Conservation (phyloP, 2,888 invertebrate species). For the Cryptus armator region DNA sequence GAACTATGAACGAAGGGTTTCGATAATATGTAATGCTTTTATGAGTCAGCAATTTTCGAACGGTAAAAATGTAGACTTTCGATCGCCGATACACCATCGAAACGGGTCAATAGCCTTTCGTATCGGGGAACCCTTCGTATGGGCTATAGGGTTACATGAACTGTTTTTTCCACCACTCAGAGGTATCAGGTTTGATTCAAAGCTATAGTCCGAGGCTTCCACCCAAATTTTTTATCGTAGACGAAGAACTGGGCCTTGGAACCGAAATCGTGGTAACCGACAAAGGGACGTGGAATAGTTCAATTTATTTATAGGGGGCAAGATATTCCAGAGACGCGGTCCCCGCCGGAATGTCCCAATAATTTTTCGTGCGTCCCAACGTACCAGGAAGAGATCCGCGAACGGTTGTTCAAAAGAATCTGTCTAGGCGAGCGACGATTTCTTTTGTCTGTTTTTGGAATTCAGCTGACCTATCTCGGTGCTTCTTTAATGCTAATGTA, state of each 20-base stretch:
- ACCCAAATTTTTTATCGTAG: conserved; percentile 11
- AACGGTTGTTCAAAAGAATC: conserved; percentile 75
- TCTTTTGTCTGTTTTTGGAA: conserved; percentile 61
- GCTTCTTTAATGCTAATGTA: conserved; percentile 82
- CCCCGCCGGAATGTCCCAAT: conserved; percentile 72
- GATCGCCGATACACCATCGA: conserved; percentile 45
- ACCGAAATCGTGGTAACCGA: conserved; percentile 66
- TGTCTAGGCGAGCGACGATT: conserved; percentile 49
- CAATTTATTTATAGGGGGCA: conserved; percentile 77
- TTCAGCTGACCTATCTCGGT: conserved; percentile 66
- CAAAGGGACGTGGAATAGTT: conserved; percentile 76
- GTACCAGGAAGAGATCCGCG: conserved; percentile 78
- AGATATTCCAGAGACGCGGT: conserved; percentile 69
- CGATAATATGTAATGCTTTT: conserved; percentile 47
- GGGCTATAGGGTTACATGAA: conserved; percentile 27
- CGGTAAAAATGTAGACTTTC: conserved; percentile 43
- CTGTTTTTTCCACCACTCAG: conserved; percentile 5
- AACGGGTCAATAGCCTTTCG: conserved; percentile 66
- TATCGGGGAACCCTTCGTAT: conserved; percentile 7
- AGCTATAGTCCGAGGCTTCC: conserved; percentile 13
- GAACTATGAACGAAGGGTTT: conserved; percentile 14
- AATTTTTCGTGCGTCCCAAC: conserved; percentile 59
- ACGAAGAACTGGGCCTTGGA: background rate
- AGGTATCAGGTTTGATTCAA: conserved; percentile 30
- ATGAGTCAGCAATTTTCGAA: conserved; percentile 61